Evolutionary conservation across 2,113 vertebrate genomes (phyloP).

Genomic region (Entelurus aequoreus): DNA sequence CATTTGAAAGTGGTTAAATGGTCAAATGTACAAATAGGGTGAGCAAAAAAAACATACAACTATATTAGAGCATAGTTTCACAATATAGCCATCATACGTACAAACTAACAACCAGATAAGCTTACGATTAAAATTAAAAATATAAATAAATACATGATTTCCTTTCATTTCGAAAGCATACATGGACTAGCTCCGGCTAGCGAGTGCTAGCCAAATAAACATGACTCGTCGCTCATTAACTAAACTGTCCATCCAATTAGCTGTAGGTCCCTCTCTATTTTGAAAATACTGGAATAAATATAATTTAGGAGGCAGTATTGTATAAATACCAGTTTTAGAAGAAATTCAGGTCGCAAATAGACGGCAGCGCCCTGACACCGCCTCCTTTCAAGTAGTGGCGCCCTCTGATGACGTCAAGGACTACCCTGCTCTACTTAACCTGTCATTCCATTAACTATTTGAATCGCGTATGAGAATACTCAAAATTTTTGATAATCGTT

Average conservation of each 20-base stretch:
- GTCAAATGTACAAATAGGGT: no score
- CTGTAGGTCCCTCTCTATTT: neutral
- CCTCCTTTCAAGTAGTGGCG: no score
- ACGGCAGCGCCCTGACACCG: no score
- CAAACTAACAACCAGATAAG: neutral
- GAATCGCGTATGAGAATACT: no score
- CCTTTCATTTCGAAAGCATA: neutral
- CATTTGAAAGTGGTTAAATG: neutral
- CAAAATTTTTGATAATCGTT: no score
- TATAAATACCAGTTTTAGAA: slow-evolving; percentile 44
- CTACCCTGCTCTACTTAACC: no score
- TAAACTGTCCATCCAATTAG: rapidly evolving
- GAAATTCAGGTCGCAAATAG: slow-evolving; percentile 13
- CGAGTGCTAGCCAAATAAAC: slow-evolving; percentile 14
- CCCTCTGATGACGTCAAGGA: no score
- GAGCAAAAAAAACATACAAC: no score
- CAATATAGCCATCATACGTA: no score
- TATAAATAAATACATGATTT: neutral
- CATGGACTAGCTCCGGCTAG: slow-evolving; percentile 32
- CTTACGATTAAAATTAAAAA: neutral
- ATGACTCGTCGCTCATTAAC: neutral
- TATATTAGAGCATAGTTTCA: neutral
- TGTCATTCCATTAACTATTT: no score
- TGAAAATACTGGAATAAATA: neutral
- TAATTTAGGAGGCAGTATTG: neutral